Base-by-base conservation (phyloP, 2,888 invertebrate genomes). In the Hanleya hanleyi region DNA sequence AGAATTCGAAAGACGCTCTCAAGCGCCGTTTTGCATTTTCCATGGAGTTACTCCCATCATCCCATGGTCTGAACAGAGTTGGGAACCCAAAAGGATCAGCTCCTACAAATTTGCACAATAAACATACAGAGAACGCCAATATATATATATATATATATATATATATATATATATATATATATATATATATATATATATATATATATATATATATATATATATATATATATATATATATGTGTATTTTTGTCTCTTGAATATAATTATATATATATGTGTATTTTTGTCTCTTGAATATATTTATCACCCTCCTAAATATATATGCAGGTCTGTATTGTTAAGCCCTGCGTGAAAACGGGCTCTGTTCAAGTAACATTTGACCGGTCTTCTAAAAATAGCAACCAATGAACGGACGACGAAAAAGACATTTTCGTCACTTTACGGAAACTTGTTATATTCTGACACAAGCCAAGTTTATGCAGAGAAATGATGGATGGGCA, bases 1-100 rank as follows among this genome's bases (percentile, higher is more conserved):
- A 93, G 74, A 94, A 92, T 77, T 94, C 94, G 88, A 93, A 94
- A 1, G 92, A 92, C 0, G 93, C 94, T 75, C 92, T 91, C 57
- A 94, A 86, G 67, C 92, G 91, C 2, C 93, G 91, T 77, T 93
- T 93, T 83, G 93, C 92, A 85, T 93, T 93, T 18, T 93, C 93
- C 76, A 93, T 75, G 0, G 92, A 88, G 80, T 92, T 90, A 1
- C 92, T 91, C 61, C 91, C 91, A 84, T 94, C 94, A 81, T 94
- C 93, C 94, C 94, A 94, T 0, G 92, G 88, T 33, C 91, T 81
- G 1, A 84, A 82, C 69, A 92, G 85, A 0, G 92, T 92, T 0
- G 91, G 89, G 51, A 90, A 90, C 0, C 92, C 91, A 84, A 91
- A 91, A 0, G 87, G 89, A 75, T 93, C 93, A 38, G 87, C 84